These are phyloP conservation scores for Cossypha caffra DNA, from an alignment of 2,797 vertebrate genomes.

Conservation along the genomic window DNA sequence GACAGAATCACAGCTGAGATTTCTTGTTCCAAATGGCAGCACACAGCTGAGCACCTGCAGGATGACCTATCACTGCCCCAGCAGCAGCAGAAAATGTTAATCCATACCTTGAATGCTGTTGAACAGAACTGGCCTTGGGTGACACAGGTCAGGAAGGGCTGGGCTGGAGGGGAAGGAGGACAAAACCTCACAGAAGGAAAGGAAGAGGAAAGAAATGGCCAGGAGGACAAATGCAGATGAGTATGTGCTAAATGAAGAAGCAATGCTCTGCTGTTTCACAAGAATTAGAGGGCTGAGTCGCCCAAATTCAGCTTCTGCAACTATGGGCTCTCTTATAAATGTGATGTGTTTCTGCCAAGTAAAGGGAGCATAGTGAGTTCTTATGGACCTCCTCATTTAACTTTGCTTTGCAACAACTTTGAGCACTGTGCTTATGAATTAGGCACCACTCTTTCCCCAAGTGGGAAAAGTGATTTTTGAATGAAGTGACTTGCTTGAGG, in stretches of 20 bases:
- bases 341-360: background rate
- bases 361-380: background rate
- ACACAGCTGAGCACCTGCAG: rapidly evolving
- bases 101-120: background rate
- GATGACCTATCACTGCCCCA: background rate
- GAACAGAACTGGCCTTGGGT: background rate
- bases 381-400: background rate
- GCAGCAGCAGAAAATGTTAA: background rate
- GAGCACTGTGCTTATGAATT: conserved; percentile 6
- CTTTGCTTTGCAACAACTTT: background rate
- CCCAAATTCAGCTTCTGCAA: background rate
- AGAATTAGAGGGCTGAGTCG: background rate
- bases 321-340: background rate
- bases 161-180: background rate
- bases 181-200: background rate
- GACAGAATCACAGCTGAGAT: rapidly evolving
- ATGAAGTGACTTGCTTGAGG: background rate
- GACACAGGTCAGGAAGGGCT: background rate
- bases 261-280: background rate
- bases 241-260: background rate
- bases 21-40: background rate
- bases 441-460: background rate
- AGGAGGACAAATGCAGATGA: background rate
- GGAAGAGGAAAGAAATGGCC: background rate
- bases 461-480: conserved; percentile 33